Evolutionary conservation across 2,797 vertebrate species (phyloP).

Genomic region (Meriones psammophilus): DNA sequence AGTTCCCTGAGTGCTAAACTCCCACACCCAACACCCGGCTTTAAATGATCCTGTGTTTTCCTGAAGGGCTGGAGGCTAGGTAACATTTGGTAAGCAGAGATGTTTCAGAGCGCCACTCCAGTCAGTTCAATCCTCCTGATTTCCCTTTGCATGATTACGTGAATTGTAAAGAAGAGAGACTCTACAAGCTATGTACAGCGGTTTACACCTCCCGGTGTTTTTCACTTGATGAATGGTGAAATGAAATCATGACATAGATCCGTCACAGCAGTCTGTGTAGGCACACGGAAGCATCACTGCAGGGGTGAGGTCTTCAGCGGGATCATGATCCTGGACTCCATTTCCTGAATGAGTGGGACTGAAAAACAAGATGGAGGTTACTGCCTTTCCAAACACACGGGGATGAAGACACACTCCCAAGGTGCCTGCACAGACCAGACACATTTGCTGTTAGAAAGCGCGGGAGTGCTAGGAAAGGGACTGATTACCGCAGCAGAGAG

Average conservation of each 20-base stretch:
- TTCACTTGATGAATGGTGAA: slow-evolving; percentile 84
- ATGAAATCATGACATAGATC: slow-evolving; percentile 86
- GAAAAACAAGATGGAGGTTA: slow-evolving; percentile 76
- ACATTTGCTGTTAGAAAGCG: neutral
- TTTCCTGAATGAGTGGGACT: slow-evolving; percentile 99
- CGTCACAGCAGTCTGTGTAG: slow-evolving; percentile 83
- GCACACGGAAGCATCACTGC: slow-evolving; percentile 90
- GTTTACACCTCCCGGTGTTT: slow-evolving; percentile 83
- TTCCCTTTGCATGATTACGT: slow-evolving; percentile 69
- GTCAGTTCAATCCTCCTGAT: slow-evolving; percentile 10
- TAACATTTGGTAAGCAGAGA: neutral
- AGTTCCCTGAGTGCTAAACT: neutral
- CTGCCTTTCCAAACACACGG: neutral
- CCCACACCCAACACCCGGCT: neutral
- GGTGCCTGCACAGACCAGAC: neutral
- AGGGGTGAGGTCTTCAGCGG: slow-evolving; percentile 97
- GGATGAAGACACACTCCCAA: neutral
- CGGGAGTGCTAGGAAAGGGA: neutral
- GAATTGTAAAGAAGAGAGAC: slow-evolving; percentile 87
- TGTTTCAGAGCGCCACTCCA: slow-evolving; percentile 43
- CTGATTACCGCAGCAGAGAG: neutral
- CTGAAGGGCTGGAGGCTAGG: neutral
- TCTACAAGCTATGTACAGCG: slow-evolving; percentile 88
- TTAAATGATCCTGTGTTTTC: neutral
- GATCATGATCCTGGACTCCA: slow-evolving; percentile 99